Evolutionary conservation across 2,888 invertebrate genomes (phyloP).

Genomic region (Netelia virgata): DNA sequence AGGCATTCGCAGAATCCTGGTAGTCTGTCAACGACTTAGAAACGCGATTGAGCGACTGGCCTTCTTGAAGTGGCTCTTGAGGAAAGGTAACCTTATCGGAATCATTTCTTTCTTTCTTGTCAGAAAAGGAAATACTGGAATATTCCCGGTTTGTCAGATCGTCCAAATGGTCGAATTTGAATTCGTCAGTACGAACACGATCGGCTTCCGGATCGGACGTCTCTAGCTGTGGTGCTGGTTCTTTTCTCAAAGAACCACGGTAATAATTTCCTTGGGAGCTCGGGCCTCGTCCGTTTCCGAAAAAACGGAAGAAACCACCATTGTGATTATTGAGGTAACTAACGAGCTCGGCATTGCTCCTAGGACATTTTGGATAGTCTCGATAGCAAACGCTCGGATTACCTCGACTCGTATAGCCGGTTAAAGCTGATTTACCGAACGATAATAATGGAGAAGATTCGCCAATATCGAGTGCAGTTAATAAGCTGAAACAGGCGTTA

Average conservation of each 20-base stretch:
- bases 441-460: conserved; percentile 89
- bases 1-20: conserved; percentile 48
- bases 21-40: conserved; percentile 64
- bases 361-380: conserved; percentile 91
- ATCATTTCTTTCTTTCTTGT: conserved; percentile 34
- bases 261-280: conserved; percentile 46
- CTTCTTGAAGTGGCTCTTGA: conserved; percentile 62
- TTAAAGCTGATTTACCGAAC: conserved; percentile 91
- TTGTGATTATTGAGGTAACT: conserved; percentile 94
- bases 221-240: conserved; percentile 61
- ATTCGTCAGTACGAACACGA: conserved; percentile 86
- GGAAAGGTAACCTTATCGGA: conserved; percentile 68
- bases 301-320: conserved; percentile 94
- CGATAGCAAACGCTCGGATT: conserved; percentile 87
- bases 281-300: conserved; percentile 82
- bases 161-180: conserved; percentile 82
- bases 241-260: conserved; percentile 41
- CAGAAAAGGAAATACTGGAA: conserved; percentile 56
- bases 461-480: conserved; percentile 86
- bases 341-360: conserved; percentile 90
- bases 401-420: conserved; percentile 90
- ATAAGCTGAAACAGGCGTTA: conserved; percentile 85
- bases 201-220: conserved; percentile 78
- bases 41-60: conserved; percentile 64
- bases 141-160: conserved; percentile 49